These are phyloP conservation scores for Calypte anna DNA, from an alignment of 2,113 vertebrate genomes.

Conservation along the genomic window DNA sequence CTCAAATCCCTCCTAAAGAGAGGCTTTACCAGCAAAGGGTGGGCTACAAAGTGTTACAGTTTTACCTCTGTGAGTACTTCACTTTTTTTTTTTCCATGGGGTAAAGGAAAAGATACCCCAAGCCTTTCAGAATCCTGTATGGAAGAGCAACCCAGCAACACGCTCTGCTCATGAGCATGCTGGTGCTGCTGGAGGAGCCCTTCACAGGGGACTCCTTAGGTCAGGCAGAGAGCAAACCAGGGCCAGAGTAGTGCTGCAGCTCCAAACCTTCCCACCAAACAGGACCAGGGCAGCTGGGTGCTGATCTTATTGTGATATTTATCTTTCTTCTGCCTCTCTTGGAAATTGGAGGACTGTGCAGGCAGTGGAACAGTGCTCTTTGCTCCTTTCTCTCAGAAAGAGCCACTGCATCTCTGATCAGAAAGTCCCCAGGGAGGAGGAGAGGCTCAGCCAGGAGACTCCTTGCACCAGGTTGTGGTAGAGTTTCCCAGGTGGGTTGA, in stretches of 20 bases:
- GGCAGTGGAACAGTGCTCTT: not conserved
- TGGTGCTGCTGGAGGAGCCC: not conserved
- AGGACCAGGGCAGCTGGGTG: not conserved
- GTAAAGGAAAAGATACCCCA: not conserved
- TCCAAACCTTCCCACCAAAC: not conserved
- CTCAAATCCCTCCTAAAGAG: not conserved
- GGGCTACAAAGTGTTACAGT: not conserved
- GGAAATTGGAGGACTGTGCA: not conserved
- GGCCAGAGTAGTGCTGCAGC: rapidly evolving
- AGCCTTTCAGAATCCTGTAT: not conserved
- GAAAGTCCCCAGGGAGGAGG: not conserved
- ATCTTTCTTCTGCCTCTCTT: not conserved
- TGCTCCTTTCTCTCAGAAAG: not conserved
- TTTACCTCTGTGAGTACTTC: not conserved
- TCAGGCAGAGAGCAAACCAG: not conserved
- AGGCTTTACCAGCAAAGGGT: not conserved
- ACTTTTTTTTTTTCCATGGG: not conserved
- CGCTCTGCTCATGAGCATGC: not conserved
- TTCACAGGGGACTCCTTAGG: too few relatives aligned
- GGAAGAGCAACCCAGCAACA: too few relatives aligned
- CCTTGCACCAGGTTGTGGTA: rapidly evolving
- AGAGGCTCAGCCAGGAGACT: not conserved
- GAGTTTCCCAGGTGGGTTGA: not conserved
- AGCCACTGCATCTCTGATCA: not conserved
- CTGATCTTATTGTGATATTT: not conserved